Base-by-base conservation (phyloP, 2,888 invertebrate species). In the Gastracanthus pulcherrimus region DNA sequence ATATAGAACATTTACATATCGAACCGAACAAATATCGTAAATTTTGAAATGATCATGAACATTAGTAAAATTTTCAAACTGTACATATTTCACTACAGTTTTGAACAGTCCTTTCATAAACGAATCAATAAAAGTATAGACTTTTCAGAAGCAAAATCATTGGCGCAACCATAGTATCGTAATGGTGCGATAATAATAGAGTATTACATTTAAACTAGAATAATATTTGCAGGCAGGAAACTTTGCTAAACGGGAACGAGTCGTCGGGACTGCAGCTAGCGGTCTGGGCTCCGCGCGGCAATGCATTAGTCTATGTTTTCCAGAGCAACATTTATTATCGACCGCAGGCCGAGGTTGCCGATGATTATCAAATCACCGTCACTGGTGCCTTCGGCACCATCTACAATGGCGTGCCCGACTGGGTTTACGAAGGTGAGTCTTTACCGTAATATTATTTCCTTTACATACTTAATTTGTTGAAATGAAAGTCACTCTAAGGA, bases 331-430 rank as follows among this genome's bases (percentile, higher is more conserved):
- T 97, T 84, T 97, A 94, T 92, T 97, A 96, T 89, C 94, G 96
- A 86, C 90, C 92, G 26, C 88, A 92, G 0, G 93, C 92, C n/a
- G 91, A 91, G 84, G 85, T 87, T 74, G 89, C 93, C 70, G 90
- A 89, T 3, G 88, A 90, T 81, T 91, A 91, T 76, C 93, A 94
- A 84, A 92, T 97, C 45, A 97, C 97, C 0, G 91, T 89, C 0
- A 94, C 93, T 85, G 95, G 95, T 1, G 88, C 92, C 23, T 92
- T 93, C 67, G 93, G 94, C 41, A 93, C 94, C 9, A 93, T 97
- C 74, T 96, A 96, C 88, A 96, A 98, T 90, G 98, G 98, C 36
- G 94, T 97, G 11, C 97, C 98, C 38, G 98, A 98, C 92, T 98
- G 98, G 98, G 96, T 98, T 0, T 98, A 98, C 92, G 98, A 98